phyloP scores from a whole-genome alignment of 2,797 vertebrate genomes.

The Esox lucius region DNA sequence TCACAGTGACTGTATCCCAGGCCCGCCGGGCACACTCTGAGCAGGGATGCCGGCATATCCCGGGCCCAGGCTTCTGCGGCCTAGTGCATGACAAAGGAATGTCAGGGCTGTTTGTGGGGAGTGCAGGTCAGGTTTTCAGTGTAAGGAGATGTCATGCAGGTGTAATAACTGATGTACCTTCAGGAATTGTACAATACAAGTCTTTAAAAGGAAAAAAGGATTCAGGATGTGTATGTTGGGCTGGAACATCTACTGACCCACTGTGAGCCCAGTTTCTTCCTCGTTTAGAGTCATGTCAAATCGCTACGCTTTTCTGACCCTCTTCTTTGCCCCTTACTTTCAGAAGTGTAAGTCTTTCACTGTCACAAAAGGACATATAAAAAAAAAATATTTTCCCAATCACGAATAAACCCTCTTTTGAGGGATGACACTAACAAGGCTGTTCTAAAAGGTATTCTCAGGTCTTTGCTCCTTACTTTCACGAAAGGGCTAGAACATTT shows the following conservation, averaged over 20 bases:
- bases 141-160: neutral
- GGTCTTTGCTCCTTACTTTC: too few species aligned
- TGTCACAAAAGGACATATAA: neutral
- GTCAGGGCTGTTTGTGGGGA: neutral
- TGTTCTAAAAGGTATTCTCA: too few species aligned
- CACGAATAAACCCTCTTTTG: too few species aligned
- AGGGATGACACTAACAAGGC: too few species aligned
- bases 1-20: constrained; percentile 27
- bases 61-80: constrained; percentile 41
- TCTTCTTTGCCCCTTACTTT: neutral
- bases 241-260: neutral
- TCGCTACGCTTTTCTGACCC: neutral
- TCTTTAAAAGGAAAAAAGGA: neutral
- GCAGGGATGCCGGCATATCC: constrained; percentile 26
- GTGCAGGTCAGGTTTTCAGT: neutral
- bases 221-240: neutral
- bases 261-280: neutral
- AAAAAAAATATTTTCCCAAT: too few species aligned
- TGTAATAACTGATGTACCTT: neutral
- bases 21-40: constrained; percentile 27
- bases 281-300: neutral
- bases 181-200: neutral
- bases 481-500: neutral
- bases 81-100: constrained; percentile 29
- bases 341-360: neutral